Conservation (phyloP, 2,113 vertebrate genomes). For the Leucopsar rothschildi region DNA sequence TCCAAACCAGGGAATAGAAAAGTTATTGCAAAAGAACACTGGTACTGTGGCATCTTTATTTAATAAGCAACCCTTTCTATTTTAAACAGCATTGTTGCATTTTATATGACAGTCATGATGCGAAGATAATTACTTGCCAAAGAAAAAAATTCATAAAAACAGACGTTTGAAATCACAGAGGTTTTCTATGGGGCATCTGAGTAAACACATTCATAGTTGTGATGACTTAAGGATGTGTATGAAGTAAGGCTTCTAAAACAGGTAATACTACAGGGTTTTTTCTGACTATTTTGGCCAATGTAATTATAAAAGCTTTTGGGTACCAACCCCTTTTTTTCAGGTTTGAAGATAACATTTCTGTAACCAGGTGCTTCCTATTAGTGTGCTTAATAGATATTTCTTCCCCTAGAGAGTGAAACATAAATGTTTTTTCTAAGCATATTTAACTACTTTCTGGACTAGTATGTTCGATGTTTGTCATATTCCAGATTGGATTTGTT, state of each 20-base stretch:
- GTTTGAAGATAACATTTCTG: background rate
- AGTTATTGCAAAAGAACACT: background rate
- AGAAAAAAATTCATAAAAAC: background rate
- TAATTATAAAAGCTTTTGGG: background rate
- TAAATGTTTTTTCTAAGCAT: background rate
- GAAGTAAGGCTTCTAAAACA: background rate
- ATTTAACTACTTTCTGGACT: background rate
- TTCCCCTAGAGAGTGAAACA: background rate
- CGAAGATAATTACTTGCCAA: background rate
- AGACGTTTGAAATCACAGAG: background rate
- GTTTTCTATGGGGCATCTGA: background rate
- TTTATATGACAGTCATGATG: background rate
- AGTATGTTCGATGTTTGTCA: background rate
- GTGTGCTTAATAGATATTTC: background rate
- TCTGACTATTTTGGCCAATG: background rate
- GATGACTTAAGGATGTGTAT: background rate
- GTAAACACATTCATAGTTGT: background rate
- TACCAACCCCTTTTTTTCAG: background rate
- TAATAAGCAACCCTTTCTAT: background rate
- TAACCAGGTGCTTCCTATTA: background rate
- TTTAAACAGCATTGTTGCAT: background rate
- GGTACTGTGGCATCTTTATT: background rate
- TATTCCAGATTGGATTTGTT: background rate
- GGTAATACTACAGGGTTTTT: background rate
- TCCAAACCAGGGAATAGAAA: background rate